A percentile compares a stretch with the other conserved stretches of the same genome.
phyloP scores from a whole-genome alignment of 1,140 invertebrate genomes.

The silkworm (Bombyx mori) region ASM3026992v2 NC_085120.1:429501-430000 shows the following conservation, averaged over 20 bases:
- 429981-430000: conserved; percentile 8
- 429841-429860: not conserved
- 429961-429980: conserved; percentile 10
- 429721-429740: conserved; percentile 1
- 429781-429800: conserved; percentile 2
- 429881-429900: not conserved
- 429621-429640: not conserved
- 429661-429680: too few relatives aligned
- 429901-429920: conserved; percentile 2
- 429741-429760: conserved; percentile 1
- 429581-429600: not conserved
- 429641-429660: not conserved
- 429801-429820: conserved; percentile 4
- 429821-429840: conserved; percentile 3
- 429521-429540: too few relatives aligned
- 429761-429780: not conserved
- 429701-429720: too few relatives aligned
- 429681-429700: too few relatives aligned
- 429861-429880: conserved; percentile 1
- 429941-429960: conserved; percentile 6
- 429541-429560: too few relatives aligned
- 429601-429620: not conserved
- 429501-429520: too few relatives aligned
- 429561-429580: too few relatives aligned
- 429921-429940: not conserved